phyloP scores from a whole-genome alignment of 2,113 vertebrate genomes.

The Progne subis region DNA sequence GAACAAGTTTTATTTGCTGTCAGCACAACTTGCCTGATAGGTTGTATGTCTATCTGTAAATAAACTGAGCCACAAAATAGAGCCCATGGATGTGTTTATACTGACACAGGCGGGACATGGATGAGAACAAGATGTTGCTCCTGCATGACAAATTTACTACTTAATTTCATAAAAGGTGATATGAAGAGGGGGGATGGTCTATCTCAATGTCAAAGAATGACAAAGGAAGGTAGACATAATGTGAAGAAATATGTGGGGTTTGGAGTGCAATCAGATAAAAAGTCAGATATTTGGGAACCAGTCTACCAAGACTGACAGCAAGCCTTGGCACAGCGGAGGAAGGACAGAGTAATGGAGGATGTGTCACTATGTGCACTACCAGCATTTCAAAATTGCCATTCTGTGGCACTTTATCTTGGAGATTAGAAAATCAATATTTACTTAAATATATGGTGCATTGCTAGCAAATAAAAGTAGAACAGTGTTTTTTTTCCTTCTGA shows the following conservation, averaged over 20 bases:
- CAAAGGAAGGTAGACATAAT: not conserved
- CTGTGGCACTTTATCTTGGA: constrained; percentile 22
- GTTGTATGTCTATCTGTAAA: not conserved
- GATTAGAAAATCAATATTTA: constrained; percentile 63
- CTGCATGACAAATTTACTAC: not conserved
- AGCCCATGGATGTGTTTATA: not conserved
- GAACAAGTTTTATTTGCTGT: not conserved
- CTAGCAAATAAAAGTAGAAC: constrained; percentile 46
- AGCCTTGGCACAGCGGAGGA: not conserved
- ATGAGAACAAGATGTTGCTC: not conserved
- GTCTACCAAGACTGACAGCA: not conserved
- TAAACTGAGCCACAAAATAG: not conserved
- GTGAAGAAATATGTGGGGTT: not conserved
- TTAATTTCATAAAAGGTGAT: not conserved
- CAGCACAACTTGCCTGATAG: not conserved
- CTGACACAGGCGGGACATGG: not conserved
- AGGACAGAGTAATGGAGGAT: not conserved
- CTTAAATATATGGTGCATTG: constrained; percentile 47
- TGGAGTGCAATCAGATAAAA: not conserved
- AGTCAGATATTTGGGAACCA: not conserved
- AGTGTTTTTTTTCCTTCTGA: not conserved
- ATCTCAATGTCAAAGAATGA: not conserved
- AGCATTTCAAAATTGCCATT: not conserved
- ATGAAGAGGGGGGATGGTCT: not conserved
- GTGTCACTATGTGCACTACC: not conserved